These are phyloP conservation scores for Harpagifer antarcticus DNA, from an alignment of 2,797 vertebrate genomes.

Conservation along the genomic window DNA sequence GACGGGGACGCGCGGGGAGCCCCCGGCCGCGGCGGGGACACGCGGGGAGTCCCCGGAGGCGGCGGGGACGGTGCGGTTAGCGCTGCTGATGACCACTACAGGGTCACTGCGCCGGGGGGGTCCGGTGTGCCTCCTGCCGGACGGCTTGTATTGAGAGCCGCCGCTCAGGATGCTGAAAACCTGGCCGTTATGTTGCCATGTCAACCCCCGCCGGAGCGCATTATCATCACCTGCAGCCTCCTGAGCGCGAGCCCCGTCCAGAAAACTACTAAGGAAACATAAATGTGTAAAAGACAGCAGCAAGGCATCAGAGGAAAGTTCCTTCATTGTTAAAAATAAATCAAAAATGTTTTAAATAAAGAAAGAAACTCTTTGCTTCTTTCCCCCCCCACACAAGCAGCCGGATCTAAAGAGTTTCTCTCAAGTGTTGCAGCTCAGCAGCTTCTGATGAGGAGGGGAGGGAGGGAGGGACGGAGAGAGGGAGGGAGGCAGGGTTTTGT, in stretches of 20 bases:
- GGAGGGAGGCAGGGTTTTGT: background rate
- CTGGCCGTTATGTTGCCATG: conserved; percentile 93
- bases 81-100: conserved; percentile 61
- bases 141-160: conserved; percentile 87
- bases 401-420: conserved; percentile 10
- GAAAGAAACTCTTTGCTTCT: background rate
- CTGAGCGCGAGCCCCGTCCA: conserved; percentile 74
- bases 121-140: conserved; percentile 66
- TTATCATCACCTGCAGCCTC: conserved; percentile 72
- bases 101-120: conserved; percentile 24
- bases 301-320: conserved; percentile 15
- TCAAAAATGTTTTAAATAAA: background rate
- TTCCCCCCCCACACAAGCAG: background rate
- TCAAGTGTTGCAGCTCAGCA: conserved; percentile 10
- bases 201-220: conserved; percentile 83
- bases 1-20: conserved; percentile 59
- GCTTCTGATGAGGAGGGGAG: background rate
- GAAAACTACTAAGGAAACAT: conserved; percentile 75
- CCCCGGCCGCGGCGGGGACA: conserved; percentile 29
- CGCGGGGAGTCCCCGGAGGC: conserved; percentile 33
- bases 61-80: conserved; percentile 66
- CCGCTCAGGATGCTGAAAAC: conserved; percentile 88
- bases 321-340: conserved; percentile 60
- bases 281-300: conserved; percentile 48
- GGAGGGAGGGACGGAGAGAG: background rate